A percentile compares a stretch with the other conserved stretches of the same genome.
Evolutionary conservation across 37 sponge, comb jelly and placozoan genomes (phyloP).

Genomic region (Axinella damicornis): DNA sequence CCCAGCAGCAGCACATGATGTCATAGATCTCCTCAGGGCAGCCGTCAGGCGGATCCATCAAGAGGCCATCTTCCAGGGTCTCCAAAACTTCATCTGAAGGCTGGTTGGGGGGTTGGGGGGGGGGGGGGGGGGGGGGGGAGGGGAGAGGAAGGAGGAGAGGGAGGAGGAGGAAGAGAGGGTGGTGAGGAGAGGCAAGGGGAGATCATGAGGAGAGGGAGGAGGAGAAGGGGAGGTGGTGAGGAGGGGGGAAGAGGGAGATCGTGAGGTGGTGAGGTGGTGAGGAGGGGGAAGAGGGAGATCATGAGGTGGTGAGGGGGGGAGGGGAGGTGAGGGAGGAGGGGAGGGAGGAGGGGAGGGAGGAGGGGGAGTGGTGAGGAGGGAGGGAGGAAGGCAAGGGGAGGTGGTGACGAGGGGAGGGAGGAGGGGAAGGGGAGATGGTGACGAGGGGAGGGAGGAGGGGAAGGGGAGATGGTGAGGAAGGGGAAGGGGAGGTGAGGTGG

Average conservation of each 20-base stretch:
- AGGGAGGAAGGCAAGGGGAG: background rate
- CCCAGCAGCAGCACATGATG: conserved; percentile 87
- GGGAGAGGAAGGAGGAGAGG: background rate
- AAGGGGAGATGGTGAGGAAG: background rate
- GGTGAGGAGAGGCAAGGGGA: background rate
- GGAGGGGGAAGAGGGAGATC: no score
- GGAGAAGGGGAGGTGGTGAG: background rate
- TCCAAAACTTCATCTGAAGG: conserved; percentile 79
- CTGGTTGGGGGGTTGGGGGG: conserved; percentile 25
- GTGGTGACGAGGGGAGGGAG: background rate
- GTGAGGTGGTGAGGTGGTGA: no score
- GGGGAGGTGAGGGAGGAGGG: background rate
- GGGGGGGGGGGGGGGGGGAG: background rate
- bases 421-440: background rate
- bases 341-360: background rate
- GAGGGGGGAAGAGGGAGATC: no score
- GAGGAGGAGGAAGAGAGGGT: background rate
- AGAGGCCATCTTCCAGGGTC: conserved; percentile 79
- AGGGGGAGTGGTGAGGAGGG: background rate
- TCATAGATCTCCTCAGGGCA: conserved; percentile 77
- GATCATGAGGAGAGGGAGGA: no score
- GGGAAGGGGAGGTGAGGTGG: no score
- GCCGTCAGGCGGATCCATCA: conserved; percentile 89
- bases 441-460: background rate
- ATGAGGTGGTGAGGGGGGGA: no score